Evolutionary conservation across 2,888 invertebrate species (phyloP).

Genomic region (Alloscopus bannaensis): DNA sequence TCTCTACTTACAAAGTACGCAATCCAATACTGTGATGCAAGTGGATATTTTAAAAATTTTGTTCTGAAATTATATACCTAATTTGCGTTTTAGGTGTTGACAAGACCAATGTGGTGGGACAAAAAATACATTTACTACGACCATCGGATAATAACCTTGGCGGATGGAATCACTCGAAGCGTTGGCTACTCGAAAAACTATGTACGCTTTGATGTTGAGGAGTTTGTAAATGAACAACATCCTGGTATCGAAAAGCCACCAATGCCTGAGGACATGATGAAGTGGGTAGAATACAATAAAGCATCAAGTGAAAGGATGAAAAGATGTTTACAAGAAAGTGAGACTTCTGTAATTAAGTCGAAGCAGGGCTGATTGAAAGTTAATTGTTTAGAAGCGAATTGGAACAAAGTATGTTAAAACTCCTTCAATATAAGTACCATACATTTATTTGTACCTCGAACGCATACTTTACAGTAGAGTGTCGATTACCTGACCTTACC

Average conservation of each 20-base stretch:
- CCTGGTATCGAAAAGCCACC: conserved; percentile 81
- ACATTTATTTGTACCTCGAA: too few species aligned
- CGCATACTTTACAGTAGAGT: too few species aligned
- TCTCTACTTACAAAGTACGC: conserved; percentile 83
- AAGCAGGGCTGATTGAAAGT: conserved; percentile 44
- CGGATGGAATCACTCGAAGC: conserved; percentile 88
- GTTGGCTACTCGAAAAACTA: conserved; percentile 86
- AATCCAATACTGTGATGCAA: too few species aligned
- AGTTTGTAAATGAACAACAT: conserved; percentile 81
- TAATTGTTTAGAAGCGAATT: too few species aligned
- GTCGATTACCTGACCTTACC: too few species aligned
- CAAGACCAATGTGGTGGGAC: conserved; percentile 86
- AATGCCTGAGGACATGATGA: conserved; percentile 83
- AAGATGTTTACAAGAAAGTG: conserved; percentile 75
- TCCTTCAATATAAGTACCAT: too few species aligned
- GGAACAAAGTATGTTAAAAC: too few species aligned
- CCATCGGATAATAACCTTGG: conserved; percentile 86
- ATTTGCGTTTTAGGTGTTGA: conserved; percentile 61
- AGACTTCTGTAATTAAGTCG: conserved; percentile 26
- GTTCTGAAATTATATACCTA: background rate
- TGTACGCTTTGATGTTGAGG: conserved; percentile 78
- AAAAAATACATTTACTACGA: conserved; percentile 89
- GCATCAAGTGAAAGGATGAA: conserved; percentile 85
- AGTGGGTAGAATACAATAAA: conserved; percentile 86
- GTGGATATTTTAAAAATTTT: background rate